Evolutionary conservation across 1,140 invertebrate genomes (phyloP).

Genomic region (Macrostomum lignano): DNA sequence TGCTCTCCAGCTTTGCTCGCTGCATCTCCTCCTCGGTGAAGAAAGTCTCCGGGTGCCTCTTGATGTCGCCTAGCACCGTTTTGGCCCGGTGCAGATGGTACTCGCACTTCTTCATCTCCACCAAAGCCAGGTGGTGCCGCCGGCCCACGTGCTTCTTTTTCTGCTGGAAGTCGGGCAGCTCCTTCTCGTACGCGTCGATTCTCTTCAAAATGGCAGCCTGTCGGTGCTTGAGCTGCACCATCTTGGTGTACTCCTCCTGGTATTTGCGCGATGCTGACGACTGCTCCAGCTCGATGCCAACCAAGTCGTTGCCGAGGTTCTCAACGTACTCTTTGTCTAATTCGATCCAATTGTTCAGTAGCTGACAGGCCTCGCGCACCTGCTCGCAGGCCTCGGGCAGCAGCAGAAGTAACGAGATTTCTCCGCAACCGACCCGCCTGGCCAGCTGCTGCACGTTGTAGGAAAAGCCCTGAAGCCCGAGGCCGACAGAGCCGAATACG

Average conservation of each 20-base stretch:
- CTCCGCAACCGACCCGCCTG: constrained; percentile 8
- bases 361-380: constrained; percentile 11
- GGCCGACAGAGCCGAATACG: no score
- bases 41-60: not conserved
- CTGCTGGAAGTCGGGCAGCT: constrained; percentile 9
- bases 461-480: constrained; percentile 11
- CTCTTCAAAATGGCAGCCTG: no score
- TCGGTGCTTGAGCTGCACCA: no score
- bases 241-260: no score
- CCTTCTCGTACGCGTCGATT: constrained; percentile 7
- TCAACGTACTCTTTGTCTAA: constrained; percentile 11
- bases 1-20: constrained; percentile 6
- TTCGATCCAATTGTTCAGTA: constrained; percentile 11
- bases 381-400: constrained; percentile 13
- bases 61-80: constrained; percentile 7
- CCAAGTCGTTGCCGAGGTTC: constrained; percentile 11
- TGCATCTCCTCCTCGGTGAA: constrained; percentile 8
- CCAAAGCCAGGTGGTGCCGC: constrained; percentile 10
- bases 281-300: constrained; percentile 10
- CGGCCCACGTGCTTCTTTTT: constrained; percentile 9
- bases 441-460: constrained; percentile 10
- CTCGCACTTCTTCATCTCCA: constrained; percentile 11
- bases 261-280: no score
- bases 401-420: constrained; percentile 11
- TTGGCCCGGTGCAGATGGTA: constrained; percentile 11